A percentile compares a stretch with the other conserved stretches of the same genome.
Conservation (phyloP, 2,888 invertebrate species). For the Megaustenia siamemsis region DNA sequence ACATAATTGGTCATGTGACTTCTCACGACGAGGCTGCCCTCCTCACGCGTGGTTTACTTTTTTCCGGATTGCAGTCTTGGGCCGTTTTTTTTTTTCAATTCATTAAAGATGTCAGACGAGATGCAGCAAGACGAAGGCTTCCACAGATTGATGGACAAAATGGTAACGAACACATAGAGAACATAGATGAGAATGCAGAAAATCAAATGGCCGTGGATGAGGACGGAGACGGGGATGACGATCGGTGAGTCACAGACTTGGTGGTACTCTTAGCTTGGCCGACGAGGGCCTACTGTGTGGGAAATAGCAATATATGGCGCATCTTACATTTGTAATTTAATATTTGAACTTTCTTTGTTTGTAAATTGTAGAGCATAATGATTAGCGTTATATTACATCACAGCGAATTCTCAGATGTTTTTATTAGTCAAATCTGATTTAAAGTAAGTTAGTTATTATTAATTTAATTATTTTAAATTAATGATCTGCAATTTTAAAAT, state of each 20-base stretch:
- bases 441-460: too few relatives aligned
- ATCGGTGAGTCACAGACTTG: conserved; percentile 48
- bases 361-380: too few relatives aligned
- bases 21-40: not conserved
- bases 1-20: conserved; percentile 20
- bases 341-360: too few relatives aligned
- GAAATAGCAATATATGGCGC: conserved; percentile 7
- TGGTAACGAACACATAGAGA: conserved; percentile 38
- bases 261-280: not conserved
- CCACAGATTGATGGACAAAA: conserved; percentile 44
- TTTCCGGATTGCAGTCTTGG: too few relatives aligned
- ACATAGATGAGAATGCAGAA: conserved; percentile 15
- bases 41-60: not conserved
- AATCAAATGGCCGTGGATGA: conserved; percentile 35
- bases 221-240: conserved; percentile 51
- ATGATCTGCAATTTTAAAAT: too few relatives aligned
- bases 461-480: too few relatives aligned
- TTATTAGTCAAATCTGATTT: too few relatives aligned
- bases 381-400: too few relatives aligned
- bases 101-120: conserved; percentile 46
- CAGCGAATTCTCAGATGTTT: too few relatives aligned
- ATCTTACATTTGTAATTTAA: not conserved
- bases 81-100: not conserved
- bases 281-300: not conserved
- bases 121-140: conserved; percentile 51